A percentile compares a stretch with the other conserved stretches of the same genome.
These are phyloP conservation scores for Drosophila villosipedis DNA, from an alignment of 2,888 invertebrate species.

Conservation along the genomic window DNA sequence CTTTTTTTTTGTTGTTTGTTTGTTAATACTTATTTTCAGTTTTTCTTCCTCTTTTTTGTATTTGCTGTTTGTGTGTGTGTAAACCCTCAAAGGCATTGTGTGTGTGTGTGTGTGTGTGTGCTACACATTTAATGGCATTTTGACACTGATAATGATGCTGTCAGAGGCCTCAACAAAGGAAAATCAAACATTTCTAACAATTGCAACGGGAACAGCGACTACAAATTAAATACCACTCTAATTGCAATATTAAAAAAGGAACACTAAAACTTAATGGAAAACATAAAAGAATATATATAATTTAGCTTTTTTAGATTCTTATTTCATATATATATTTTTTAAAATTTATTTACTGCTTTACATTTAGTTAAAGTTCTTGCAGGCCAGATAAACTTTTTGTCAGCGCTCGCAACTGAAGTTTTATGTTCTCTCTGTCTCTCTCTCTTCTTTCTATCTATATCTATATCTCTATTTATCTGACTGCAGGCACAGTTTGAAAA, in stretches of 20 bases:
- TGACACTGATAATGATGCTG: constrained; percentile 78
- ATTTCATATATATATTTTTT: not conserved
- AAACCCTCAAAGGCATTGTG: constrained; percentile 72
- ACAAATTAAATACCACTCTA: not conserved
- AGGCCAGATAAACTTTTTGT: constrained; percentile 47
- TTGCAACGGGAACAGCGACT: not conserved
- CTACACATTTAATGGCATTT: constrained; percentile 76
- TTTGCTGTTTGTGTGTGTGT: constrained; percentile 40
- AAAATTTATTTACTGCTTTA: not conserved
- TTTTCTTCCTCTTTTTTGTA: constrained; percentile 41
- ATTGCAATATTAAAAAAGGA: not conserved
- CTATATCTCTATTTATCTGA: not conserved
- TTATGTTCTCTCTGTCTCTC: not conserved
- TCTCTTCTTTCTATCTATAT: not conserved
- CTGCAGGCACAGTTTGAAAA: constrained; percentile 32
- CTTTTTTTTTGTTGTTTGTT: constrained; percentile 10
- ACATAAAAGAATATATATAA: not conserved
- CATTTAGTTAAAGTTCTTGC: not conserved
- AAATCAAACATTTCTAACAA: constrained; percentile 10
- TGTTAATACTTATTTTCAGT: constrained; percentile 26
- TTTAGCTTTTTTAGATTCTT: not conserved
- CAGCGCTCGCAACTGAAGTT: not conserved
- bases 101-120: constrained; percentile 10
- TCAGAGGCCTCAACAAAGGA: constrained; percentile 32
- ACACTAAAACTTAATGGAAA: not conserved